Evolutionary conservation across 2,113 vertebrate genomes (phyloP).

Genomic region (Atherinomorus stipes): DNA sequence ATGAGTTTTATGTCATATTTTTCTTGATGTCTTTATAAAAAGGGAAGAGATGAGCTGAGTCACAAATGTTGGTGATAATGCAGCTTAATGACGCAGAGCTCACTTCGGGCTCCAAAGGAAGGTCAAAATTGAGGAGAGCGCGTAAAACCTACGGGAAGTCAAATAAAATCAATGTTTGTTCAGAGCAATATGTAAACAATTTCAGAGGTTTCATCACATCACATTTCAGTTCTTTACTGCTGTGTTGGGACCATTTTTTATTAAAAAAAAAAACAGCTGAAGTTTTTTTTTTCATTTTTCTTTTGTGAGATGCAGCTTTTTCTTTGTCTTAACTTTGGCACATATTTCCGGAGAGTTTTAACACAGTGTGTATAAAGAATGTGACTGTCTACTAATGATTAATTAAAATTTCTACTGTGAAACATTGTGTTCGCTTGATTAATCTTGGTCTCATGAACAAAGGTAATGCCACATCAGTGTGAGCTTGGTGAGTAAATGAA

Average conservation of each 20-base stretch:
- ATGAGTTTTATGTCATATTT: background rate
- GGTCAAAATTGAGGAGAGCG: conserved; percentile 37
- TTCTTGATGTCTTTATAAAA: conserved; percentile 19
- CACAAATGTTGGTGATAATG: conserved; percentile 10
- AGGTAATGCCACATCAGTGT: no score
- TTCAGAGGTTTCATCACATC: background rate
- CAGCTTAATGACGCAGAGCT: conserved; percentile 16
- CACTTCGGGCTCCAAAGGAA: conserved; percentile 12
- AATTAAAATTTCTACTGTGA: conserved; percentile 6
- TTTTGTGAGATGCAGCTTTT: background rate
- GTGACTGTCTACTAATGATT: conserved; percentile 4
- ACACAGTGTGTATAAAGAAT: background rate
- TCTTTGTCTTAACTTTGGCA: background rate
- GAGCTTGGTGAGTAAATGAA: no score
- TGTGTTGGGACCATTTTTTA: conserved; percentile 13
- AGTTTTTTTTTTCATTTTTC: conserved; percentile 2
- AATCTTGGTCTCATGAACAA: background rate
- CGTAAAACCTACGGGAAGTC: background rate
- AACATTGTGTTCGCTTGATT: background rate
- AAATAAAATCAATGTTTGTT: conserved; percentile 3
- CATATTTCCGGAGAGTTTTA: conserved; percentile 17
- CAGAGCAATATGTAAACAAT: background rate
- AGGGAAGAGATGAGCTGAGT: conserved; percentile 8
- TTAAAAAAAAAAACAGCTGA: background rate
- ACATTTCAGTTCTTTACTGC: background rate